These are phyloP conservation scores for Hypocryptadius cinnamomeus DNA, from an alignment of 2,113 vertebrate genomes.

Conservation along the genomic window DNA sequence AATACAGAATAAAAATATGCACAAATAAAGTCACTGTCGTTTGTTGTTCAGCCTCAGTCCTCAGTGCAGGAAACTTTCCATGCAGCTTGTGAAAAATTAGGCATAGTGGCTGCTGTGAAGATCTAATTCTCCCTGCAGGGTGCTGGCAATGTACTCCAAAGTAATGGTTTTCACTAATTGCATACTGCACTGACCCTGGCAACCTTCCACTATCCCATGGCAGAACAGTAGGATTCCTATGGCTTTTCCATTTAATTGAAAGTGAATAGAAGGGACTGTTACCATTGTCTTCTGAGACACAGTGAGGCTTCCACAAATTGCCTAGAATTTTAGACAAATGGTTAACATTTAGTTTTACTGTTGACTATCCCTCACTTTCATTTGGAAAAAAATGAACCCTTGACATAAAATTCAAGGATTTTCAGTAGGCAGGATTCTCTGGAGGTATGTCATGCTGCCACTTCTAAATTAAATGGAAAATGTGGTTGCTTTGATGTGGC, in stretches of 20 bases:
- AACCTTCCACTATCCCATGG: background rate
- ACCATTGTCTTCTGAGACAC: background rate
- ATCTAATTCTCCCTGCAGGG: background rate
- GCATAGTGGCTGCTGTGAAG: background rate
- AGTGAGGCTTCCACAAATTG: background rate
- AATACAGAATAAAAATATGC: background rate
- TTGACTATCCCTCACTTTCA: background rate
- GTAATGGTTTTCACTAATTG: background rate
- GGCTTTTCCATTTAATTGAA: constrained; percentile 34
- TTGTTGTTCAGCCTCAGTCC: background rate
- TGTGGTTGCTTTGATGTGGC: background rate
- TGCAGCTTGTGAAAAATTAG: background rate
- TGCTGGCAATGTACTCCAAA: background rate
- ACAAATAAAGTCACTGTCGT: background rate
- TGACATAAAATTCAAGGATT: background rate
- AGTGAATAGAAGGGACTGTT: background rate
- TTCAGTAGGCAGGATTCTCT: background rate
- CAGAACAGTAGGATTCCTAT: background rate
- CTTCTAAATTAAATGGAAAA: background rate
- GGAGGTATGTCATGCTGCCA: background rate
- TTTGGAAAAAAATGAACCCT: background rate
- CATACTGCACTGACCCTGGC: background rate
- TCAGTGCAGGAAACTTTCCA: background rate
- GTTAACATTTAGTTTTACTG: background rate
- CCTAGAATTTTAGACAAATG: background rate